phyloP scores from a whole-genome alignment of 1,140 invertebrate species.

The Hyles vespertilio region DNA sequence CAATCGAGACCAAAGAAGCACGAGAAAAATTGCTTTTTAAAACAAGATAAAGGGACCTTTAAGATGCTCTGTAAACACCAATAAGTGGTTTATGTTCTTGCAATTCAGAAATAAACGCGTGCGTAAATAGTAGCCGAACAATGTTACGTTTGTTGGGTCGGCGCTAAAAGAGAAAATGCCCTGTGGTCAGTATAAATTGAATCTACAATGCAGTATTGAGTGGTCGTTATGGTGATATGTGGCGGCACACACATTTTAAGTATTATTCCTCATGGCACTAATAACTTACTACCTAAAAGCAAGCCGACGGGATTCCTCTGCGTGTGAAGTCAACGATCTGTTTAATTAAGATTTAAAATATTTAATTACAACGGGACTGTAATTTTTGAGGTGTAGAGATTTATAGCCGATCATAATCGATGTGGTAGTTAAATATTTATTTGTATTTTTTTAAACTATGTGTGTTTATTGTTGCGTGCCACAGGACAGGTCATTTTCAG shows the following conservation, averaged over 20 bases:
- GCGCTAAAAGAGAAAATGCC: conserved; percentile 48
- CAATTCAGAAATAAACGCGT: conserved; percentile 44
- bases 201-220: conserved; percentile 56
- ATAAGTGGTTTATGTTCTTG: conserved; percentile 30
- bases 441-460: too few species aligned
- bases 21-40: too few species aligned
- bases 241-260: conserved; percentile 29
- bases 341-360: too few species aligned
- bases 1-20: too few species aligned
- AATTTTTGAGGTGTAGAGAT: too few species aligned
- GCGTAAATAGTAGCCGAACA: conserved; percentile 36
- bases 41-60: too few species aligned
- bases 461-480: too few species aligned
- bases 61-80: too few species aligned
- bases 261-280: conserved; percentile 17
- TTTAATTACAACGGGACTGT: too few species aligned
- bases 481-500: too few species aligned
- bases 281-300: conserved; percentile 11
- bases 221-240: conserved; percentile 62
- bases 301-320: not conserved
- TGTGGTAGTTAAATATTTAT: too few species aligned
- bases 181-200: conserved; percentile 65
- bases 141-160: conserved; percentile 17
- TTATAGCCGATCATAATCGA: too few species aligned
- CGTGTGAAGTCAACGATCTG: not conserved